Conservation (phyloP, 2,888 invertebrate species). For the Erpobdella octoculata region DNA sequence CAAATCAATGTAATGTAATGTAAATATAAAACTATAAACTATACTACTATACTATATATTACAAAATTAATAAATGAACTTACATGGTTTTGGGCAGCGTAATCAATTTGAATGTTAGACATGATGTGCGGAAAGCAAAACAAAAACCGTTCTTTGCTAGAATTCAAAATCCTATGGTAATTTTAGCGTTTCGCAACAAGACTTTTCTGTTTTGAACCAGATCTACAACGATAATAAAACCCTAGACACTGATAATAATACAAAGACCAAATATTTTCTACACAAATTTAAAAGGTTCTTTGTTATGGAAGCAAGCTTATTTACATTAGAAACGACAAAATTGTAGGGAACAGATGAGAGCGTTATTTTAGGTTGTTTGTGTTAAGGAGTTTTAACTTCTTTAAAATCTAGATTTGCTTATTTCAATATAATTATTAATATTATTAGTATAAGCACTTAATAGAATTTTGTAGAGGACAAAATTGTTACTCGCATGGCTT, state of each 20-base stretch:
- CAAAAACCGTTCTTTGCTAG: too few species aligned
- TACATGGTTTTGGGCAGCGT: not conserved
- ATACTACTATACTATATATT: not conserved
- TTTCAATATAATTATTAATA: not conserved
- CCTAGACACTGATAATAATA: not conserved
- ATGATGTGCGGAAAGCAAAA: too few species aligned
- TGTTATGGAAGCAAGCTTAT: not conserved
- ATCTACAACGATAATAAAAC: not conserved
- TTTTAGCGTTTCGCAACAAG: not conserved
- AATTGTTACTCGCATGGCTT: not conserved
- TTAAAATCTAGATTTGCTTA: not conserved
- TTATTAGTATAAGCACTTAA: not conserved
- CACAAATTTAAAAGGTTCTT: not conserved
- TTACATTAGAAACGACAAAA: slow-evolving; percentile 7
- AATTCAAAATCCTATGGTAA: too few species aligned
- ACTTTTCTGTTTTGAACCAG: not conserved
- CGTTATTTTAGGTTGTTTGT: too few species aligned
- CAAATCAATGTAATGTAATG: too few species aligned
- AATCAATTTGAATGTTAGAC: slow-evolving; percentile 4
- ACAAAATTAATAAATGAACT: not conserved
- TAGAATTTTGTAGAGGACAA: too few species aligned
- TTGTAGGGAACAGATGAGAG: too few species aligned
- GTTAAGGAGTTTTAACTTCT: not conserved
- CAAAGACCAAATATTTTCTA: not conserved
- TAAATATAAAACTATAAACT: not conserved